Conservation (phyloP, 2,888 invertebrate species). For the Macrosiphum euphorbiae region DNA sequence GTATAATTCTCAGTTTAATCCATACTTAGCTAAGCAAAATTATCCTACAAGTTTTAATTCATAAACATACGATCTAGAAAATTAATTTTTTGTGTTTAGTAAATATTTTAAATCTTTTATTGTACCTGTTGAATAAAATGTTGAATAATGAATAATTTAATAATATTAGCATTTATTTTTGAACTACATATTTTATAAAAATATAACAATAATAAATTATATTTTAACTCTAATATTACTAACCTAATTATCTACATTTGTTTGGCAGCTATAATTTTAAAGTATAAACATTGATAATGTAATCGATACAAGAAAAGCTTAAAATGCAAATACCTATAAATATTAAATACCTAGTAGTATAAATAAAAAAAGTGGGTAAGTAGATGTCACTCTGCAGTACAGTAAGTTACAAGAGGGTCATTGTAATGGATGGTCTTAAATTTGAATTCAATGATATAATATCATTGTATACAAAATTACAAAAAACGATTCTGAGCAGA, state of each 20-base stretch:
- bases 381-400: too few species aligned
- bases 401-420: too few species aligned
- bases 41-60: slow-evolving; percentile 42
- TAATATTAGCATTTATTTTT: neutral
- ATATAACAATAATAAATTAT: neutral
- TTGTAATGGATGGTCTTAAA: too few species aligned
- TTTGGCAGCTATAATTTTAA: too few species aligned
- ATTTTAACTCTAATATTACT: neutral
- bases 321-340: too few species aligned
- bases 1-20: slow-evolving; percentile 98
- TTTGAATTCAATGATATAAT: too few species aligned
- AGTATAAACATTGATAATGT: too few species aligned
- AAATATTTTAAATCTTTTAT: neutral
- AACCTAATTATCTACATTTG: neutral
- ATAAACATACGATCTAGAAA: neutral
- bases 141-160: neutral
- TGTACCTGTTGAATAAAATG: neutral
- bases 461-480: too few species aligned
- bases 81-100: neutral
- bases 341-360: too few species aligned
- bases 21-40: slow-evolving; percentile 88
- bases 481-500: too few species aligned
- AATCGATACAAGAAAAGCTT: too few species aligned
- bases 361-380: too few species aligned
- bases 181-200: neutral